These are phyloP conservation scores for Camelus dromedarius DNA, from an alignment of 2,113 vertebrate species.

Conservation along the genomic window DNA sequence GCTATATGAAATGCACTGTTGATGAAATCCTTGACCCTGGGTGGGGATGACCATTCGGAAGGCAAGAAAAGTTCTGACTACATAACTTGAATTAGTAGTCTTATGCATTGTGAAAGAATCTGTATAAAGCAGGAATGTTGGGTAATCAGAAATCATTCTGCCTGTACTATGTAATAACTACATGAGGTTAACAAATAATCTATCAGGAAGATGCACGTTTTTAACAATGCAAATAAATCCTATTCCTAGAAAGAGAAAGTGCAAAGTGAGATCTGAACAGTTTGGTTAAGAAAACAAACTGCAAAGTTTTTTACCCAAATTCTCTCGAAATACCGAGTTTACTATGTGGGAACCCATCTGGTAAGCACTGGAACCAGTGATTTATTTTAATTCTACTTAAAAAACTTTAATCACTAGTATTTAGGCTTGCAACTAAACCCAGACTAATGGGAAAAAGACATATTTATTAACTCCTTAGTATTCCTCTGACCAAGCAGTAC, in stretches of 20 bases:
- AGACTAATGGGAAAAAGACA: background rate
- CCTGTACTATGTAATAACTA: background rate
- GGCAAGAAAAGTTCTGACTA: conserved; percentile 40
- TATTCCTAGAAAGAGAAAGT: conserved; percentile 30
- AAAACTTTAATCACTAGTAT: conserved; percentile 35
- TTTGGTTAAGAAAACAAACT: conserved; percentile 33
- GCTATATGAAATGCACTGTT: conserved; percentile 68
- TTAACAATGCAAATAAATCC: conserved; percentile 56
- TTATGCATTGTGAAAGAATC: background rate
- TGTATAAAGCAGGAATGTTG: background rate
- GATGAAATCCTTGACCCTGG: conserved; percentile 67
- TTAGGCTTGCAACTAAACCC: conserved; percentile 22
- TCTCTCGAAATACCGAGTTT: conserved; percentile 27
- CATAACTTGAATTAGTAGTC: background rate
- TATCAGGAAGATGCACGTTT: conserved; percentile 25
- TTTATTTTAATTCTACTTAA: conserved; percentile 50
- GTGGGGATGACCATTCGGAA: conserved; percentile 19
- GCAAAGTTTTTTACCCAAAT: background rate
- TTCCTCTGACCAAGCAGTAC: conserved; percentile 49
- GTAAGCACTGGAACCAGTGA: conserved; percentile 35
- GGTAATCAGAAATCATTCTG: background rate
- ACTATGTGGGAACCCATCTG: background rate
- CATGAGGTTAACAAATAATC: conserved; percentile 34
- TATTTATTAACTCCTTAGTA: conserved; percentile 15
- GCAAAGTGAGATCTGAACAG: background rate